Evolutionary conservation across 2,113 vertebrate genomes (phyloP).

Genomic region (Pteronura brasiliensis): DNA sequence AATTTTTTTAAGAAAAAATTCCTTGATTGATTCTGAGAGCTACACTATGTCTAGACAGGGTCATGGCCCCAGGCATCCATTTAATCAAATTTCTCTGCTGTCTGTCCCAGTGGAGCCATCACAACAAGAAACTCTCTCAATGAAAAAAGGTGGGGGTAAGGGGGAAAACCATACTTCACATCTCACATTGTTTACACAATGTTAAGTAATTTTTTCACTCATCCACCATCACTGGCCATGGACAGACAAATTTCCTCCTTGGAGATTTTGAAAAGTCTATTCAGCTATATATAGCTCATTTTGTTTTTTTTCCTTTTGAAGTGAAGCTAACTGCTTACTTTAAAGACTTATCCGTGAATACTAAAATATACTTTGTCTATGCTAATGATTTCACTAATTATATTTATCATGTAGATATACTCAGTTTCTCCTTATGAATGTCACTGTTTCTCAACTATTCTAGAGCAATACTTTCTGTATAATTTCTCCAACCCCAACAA

Average conservation of each 20-base stretch:
- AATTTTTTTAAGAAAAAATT: conserved; percentile 80
- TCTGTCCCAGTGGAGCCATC: conserved; percentile 87
- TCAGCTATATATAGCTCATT: conserved; percentile 84
- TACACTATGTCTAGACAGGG: conserved; percentile 90
- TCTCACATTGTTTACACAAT: conserved; percentile 88
- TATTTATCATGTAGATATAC: conserved; percentile 82
- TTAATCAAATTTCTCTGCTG: conserved; percentile 94
- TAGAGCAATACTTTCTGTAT: conserved; percentile 71
- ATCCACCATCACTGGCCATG: conserved; percentile 82
- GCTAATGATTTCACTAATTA: conserved; percentile 88
- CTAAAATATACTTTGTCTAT: conserved; percentile 79
- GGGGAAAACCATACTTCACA: conserved; percentile 78
- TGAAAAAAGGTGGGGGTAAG: conserved; percentile 72
- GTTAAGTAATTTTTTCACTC: conserved; percentile 92
- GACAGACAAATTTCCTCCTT: conserved; percentile 86
- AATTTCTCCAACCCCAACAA: neutral
- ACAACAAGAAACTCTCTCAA: conserved; percentile 85
- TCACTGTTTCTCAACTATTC: conserved; percentile 64
- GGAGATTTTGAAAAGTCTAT: conserved; percentile 87
- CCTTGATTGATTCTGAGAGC: conserved; percentile 93
- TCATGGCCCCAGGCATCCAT: conserved; percentile 90
- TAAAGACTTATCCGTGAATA: conserved; percentile 86
- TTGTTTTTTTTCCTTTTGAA: conserved; percentile 70
- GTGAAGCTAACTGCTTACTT: conserved; percentile 82
- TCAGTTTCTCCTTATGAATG: conserved; percentile 74